Percentiles rank a stretch among this genome's conserved stretches.
Conservation (phyloP, 2,797 vertebrate genomes). For the Lindbergichthys nudifrons region DNA sequence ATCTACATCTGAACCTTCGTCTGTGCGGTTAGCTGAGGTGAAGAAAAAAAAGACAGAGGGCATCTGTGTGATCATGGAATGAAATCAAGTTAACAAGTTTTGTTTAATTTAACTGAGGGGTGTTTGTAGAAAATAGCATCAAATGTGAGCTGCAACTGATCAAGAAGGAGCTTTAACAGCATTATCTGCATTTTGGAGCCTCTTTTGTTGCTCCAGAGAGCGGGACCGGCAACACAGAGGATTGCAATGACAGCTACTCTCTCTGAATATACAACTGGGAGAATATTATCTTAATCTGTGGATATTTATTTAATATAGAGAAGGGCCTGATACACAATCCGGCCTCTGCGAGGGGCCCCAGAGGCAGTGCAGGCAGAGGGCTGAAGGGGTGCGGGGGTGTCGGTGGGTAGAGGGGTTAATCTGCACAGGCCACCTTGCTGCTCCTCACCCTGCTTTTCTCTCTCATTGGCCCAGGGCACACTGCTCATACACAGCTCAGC, state of each 20-base stretch:
- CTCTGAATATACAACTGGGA: constrained; percentile 75
- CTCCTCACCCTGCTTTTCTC: constrained; percentile 84
- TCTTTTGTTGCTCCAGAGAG: constrained; percentile 60
- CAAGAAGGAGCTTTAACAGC: constrained; percentile 31
- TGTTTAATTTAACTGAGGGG: constrained; percentile 31
- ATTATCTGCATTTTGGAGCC: constrained; percentile 58
- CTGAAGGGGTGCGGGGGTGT: constrained; percentile 65
- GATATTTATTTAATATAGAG: constrained; percentile 83
- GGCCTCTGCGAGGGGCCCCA: constrained; percentile 76
- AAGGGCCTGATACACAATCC: constrained; percentile 82
- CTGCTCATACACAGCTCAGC: constrained; percentile 75
- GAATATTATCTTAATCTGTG: constrained; percentile 85
- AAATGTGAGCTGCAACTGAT: constrained; percentile 45
- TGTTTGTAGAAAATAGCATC: constrained; percentile 41
- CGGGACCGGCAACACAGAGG: constrained; percentile 50
- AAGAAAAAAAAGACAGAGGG: constrained; percentile 34
- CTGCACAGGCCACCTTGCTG: constrained; percentile 88
- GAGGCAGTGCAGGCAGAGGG: constrained; percentile 77
- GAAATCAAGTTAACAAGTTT: constrained; percentile 35
- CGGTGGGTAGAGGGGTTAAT: constrained; percentile 84
- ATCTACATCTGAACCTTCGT: constrained; percentile 95
- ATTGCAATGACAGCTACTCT: constrained; percentile 78
- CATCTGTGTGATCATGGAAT: constrained; percentile 53
- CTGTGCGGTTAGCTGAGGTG: constrained; percentile 90
- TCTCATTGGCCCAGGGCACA: constrained; percentile 83